Evolutionary conservation across 1,140 invertebrate genomes (phyloP).

Genomic region (Nasonia giraulti): DNA sequence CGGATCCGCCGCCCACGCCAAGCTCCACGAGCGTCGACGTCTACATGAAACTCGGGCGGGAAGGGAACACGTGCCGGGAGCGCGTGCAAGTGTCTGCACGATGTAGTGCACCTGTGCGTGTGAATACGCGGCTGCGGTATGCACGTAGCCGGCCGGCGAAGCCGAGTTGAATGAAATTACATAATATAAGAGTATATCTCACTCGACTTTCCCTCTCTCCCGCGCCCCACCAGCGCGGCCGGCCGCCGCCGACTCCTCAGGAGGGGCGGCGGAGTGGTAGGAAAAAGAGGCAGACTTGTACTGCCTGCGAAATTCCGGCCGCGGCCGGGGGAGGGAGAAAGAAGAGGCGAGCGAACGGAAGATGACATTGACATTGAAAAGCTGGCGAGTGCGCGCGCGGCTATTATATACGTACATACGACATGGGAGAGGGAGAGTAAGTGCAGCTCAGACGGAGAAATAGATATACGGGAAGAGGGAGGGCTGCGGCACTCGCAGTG

Average conservation of each 20-base stretch:
- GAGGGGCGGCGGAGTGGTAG: not conserved
- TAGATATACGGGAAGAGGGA: constrained; percentile 38
- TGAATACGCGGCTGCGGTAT: too few species aligned
- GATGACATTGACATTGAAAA: constrained; percentile 54
- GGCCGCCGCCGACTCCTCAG: not conserved
- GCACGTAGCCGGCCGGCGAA: constrained; percentile 23
- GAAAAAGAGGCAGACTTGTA: constrained; percentile 14
- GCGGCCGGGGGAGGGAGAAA: not conserved
- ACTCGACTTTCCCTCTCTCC: not conserved
- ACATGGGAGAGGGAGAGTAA: constrained; percentile 4
- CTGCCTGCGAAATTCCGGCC: not conserved
- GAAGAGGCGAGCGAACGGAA: constrained; percentile 38
- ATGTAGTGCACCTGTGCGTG: not conserved
- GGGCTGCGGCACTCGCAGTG: not conserved
- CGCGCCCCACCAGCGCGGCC: not conserved
- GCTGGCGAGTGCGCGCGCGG: constrained; percentile 29
- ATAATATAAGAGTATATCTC: constrained; percentile 52
- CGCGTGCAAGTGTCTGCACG: too few species aligned
- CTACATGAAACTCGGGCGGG: not conserved
- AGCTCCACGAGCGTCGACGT: not conserved
- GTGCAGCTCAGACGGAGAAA: not conserved
- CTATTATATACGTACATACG: constrained; percentile 8
- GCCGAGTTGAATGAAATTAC: constrained; percentile 61
- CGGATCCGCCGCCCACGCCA: not conserved
- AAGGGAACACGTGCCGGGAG: not conserved